A percentile compares a stretch with the other conserved stretches of the same genome.
Conservation (phyloP, 2,113 vertebrate genomes). For the Pionites leucogaster region DNA sequence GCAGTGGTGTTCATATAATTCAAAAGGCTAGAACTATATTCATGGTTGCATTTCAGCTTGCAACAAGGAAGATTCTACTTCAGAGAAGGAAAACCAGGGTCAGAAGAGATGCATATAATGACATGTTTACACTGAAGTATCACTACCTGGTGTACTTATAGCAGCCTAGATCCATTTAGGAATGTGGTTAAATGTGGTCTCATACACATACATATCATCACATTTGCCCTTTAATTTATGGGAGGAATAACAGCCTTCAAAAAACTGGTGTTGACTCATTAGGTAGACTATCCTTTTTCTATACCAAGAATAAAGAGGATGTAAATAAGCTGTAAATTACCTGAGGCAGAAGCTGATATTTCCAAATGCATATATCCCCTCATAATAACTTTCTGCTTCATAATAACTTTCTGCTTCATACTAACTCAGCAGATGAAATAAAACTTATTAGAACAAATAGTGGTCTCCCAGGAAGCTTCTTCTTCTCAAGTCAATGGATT, state of each 20-base stretch:
- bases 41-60: neutral
- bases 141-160: neutral
- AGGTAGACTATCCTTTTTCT: neutral
- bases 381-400: neutral
- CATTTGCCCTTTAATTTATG: neutral
- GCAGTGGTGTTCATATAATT: neutral
- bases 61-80: neutral
- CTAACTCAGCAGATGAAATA: neutral
- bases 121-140: neutral
- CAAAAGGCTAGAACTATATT: neutral
- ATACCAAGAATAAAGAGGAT: neutral
- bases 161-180: neutral
- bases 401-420: neutral
- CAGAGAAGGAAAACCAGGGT: neutral
- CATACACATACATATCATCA: neutral
- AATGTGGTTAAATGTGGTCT: neutral
- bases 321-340: neutral
- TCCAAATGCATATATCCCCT: neutral
- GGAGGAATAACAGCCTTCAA: neutral
- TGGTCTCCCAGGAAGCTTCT: neutral
- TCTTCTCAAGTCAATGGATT: neutral
- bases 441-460: constrained; percentile 5
- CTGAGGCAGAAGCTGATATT: neutral
- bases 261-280: neutral
- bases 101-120: neutral